These are phyloP conservation scores for Macrotus californicus DNA, from an alignment of 2,113 vertebrate genomes.

Conservation along the genomic window DNA sequence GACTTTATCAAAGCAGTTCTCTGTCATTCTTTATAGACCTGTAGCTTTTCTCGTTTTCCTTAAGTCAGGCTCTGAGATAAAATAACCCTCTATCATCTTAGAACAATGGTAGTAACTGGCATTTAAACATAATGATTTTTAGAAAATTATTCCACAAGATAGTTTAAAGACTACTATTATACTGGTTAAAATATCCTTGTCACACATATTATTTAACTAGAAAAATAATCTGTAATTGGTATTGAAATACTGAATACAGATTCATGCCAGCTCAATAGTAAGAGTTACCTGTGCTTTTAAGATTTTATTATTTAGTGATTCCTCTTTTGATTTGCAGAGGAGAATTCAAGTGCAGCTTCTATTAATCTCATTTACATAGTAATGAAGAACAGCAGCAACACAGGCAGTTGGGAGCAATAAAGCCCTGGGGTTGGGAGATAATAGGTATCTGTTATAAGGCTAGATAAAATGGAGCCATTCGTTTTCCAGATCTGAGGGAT, in stretches of 20 bases:
- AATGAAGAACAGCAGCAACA: conserved; percentile 62
- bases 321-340: conserved; percentile 54
- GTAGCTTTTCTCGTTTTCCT: neutral
- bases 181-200: conserved; percentile 35
- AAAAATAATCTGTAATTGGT: conserved; percentile 51
- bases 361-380: conserved; percentile 70
- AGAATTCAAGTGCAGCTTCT: conserved; percentile 49
- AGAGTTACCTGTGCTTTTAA: conserved; percentile 20
- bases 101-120: conserved; percentile 33
- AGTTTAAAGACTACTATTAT: conserved; percentile 57
- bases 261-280: conserved; percentile 14
- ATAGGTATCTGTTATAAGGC: conserved; percentile 49
- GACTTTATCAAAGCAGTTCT: neutral
- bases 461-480: conserved; percentile 37
- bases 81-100: conserved; percentile 36
- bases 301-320: conserved; percentile 48
- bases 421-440: conserved; percentile 56
- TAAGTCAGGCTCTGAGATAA: neutral
- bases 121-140: conserved; percentile 31
- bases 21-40: neutral
- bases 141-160: conserved; percentile 23
- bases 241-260: conserved; percentile 51
- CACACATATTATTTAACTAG: conserved; percentile 43
- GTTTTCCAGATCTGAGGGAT: conserved; percentile 51
- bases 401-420: conserved; percentile 63